These are phyloP conservation scores for Scaptomyza tumidula DNA, from an alignment of 2,888 invertebrate species.

Conservation along the genomic window DNA sequence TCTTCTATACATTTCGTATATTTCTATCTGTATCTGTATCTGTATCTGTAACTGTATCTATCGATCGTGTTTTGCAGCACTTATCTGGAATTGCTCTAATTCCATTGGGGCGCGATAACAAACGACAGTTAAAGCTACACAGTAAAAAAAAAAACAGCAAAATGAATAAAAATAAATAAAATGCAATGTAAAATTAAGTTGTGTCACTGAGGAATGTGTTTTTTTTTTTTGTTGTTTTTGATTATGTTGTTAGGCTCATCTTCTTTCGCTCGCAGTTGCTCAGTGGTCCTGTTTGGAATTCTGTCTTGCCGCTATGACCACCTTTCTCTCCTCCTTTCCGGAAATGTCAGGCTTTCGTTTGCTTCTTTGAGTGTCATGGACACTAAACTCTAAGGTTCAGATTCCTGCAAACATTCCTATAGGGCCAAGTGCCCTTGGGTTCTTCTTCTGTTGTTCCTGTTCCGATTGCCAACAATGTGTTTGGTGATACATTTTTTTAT, in stretches of 20 bases:
- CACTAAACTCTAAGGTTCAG: not conserved
- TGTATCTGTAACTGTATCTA: slow-evolving; percentile 39
- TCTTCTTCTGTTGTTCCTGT: not conserved
- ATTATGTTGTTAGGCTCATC: not conserved
- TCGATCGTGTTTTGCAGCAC: slow-evolving; percentile 59
- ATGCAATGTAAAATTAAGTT: not conserved
- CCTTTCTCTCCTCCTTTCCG: not conserved
- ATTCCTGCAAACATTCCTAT: slow-evolving; percentile 1
- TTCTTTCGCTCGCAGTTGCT: not conserved
- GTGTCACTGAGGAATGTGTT: not conserved
- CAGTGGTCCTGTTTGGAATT: not conserved
- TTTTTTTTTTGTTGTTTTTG: too few relatives aligned
- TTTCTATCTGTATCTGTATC: slow-evolving; percentile 12
- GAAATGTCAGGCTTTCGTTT: not conserved
- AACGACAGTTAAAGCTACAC: slow-evolving; percentile 12
- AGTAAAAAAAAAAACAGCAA: not conserved
- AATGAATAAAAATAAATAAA: not conserved
- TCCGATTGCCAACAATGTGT: not conserved
- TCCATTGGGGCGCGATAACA: slow-evolving; percentile 64
- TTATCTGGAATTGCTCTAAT: slow-evolving; percentile 73
- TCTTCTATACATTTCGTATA: slow-evolving; percentile 20
- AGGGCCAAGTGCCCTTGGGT: not conserved
- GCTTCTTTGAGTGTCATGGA: not conserved
- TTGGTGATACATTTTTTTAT: too few relatives aligned
- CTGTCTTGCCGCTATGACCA: too few relatives aligned